phyloP scores from a whole-genome alignment of 2,888 invertebrate genomes.

The Drosophila nigricruria region DNA sequence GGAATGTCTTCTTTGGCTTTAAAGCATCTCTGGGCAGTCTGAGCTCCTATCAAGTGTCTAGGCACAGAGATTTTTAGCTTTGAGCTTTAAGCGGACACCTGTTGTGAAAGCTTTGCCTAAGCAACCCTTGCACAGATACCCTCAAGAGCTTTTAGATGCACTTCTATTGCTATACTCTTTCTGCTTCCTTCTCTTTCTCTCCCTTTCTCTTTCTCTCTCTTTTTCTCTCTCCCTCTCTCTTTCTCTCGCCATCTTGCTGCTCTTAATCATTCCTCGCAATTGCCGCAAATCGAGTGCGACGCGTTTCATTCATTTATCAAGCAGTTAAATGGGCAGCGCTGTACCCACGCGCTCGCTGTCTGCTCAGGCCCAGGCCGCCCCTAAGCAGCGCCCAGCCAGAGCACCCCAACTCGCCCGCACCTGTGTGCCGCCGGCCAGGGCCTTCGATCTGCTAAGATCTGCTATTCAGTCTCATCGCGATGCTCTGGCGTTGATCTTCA shows the following conservation, averaged over 20 bases:
- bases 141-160: not conserved
- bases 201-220: too few relatives aligned
- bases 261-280: conserved; percentile 7
- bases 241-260: not conserved
- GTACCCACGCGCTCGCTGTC: conserved; percentile 30
- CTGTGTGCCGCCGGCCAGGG: conserved; percentile 19
- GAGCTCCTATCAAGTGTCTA: too few relatives aligned
- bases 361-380: conserved; percentile 4
- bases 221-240: not conserved
- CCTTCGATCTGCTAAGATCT: conserved; percentile 34
- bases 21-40: not conserved
- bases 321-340: conserved; percentile 58
- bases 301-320: conserved; percentile 69
- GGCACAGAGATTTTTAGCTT: too few relatives aligned
- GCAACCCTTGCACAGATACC: conserved; percentile 2
- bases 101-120: not conserved
- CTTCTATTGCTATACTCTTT: not conserved
- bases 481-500: conserved; percentile 76
- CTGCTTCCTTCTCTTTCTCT: not conserved
- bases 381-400: conserved; percentile 8
- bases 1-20: not conserved
- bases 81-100: not conserved
- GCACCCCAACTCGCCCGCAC: conserved; percentile 3
- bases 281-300: conserved; percentile 40
- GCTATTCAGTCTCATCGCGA: conserved; percentile 72